Percentiles rank a stretch among this genome's conserved stretches.
Evolutionary conservation across 2,797 vertebrate species (phyloP).

Genomic region (Hypotaenidia okinawae): DNA sequence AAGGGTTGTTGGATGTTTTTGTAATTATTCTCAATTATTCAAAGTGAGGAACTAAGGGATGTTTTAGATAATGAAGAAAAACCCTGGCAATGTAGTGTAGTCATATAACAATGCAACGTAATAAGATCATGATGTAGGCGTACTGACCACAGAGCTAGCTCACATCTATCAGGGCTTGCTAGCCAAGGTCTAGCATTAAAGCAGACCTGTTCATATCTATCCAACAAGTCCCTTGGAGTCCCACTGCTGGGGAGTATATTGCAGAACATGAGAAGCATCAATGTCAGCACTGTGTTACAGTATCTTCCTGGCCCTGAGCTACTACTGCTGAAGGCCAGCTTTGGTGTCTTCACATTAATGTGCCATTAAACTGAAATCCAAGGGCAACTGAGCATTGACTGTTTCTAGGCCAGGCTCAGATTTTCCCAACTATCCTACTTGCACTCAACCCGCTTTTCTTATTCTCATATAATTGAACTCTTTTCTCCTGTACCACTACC

Average conservation of each 20-base stretch:
- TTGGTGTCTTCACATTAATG: not conserved
- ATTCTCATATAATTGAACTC: not conserved
- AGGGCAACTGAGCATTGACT: not conserved
- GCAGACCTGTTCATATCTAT: not conserved
- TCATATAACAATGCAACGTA: not conserved
- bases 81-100: not conserved
- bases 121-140: not conserved
- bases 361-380: not conserved
- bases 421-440: not conserved
- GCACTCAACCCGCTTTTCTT: not conserved
- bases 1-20: not conserved
- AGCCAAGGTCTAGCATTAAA: not conserved
- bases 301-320: not conserved
- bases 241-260: not conserved
- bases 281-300: fast-evolving
- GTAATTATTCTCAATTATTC: not conserved
- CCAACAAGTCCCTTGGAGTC: not conserved
- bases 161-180: not conserved
- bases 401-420: not conserved
- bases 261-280: not conserved
- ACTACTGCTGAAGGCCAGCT: not conserved
- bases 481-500: not conserved
- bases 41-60: not conserved
- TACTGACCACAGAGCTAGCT: not conserved
- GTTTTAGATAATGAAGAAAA: not conserved